Conservation (phyloP, 2,113 vertebrate genomes). For the Daboia siamensis region DNA sequence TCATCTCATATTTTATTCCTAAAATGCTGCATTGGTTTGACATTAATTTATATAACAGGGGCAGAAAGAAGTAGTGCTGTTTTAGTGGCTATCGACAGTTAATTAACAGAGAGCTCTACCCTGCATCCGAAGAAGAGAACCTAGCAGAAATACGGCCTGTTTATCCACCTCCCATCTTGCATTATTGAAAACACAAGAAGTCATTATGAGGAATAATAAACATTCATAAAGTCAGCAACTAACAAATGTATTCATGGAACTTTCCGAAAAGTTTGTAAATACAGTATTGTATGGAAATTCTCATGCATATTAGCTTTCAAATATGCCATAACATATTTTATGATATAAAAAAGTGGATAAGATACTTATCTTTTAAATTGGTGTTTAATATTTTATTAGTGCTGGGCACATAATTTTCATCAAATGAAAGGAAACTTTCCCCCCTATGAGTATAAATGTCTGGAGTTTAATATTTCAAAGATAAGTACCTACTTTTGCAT, state of each 20-base stretch:
- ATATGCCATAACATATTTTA: constrained; percentile 79
- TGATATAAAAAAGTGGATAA: constrained; percentile 83
- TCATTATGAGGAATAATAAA: constrained; percentile 67
- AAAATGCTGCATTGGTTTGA: constrained; percentile 71
- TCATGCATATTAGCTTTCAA: constrained; percentile 71
- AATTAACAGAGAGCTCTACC: constrained; percentile 70
- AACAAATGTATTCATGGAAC: constrained; percentile 69
- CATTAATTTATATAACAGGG: constrained; percentile 78
- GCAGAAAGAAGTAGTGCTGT: constrained; percentile 66
- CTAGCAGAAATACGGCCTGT: constrained; percentile 58
- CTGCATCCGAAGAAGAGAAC: constrained; percentile 60
- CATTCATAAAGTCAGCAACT: constrained; percentile 58
- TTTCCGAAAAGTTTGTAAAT: constrained; percentile 85
- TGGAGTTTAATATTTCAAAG: constrained; percentile 82
- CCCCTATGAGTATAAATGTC: constrained; percentile 85
- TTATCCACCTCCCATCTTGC: constrained; percentile 65
- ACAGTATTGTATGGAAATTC: constrained; percentile 81
- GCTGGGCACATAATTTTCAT: constrained; percentile 85
- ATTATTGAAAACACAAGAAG: constrained; percentile 66
- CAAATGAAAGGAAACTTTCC: constrained; percentile 80
- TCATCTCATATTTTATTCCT: constrained; percentile 75
- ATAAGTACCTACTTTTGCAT: constrained; percentile 78
- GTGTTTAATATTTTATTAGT: constrained; percentile 92
- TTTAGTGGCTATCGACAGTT: constrained; percentile 70
- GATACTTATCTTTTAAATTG: constrained; percentile 91